A percentile compares a stretch with the other conserved stretches of the same genome.
Evolutionary conservation across 2,888 invertebrate species (phyloP).

Genomic region (Ommatoiulus sabulosus): DNA sequence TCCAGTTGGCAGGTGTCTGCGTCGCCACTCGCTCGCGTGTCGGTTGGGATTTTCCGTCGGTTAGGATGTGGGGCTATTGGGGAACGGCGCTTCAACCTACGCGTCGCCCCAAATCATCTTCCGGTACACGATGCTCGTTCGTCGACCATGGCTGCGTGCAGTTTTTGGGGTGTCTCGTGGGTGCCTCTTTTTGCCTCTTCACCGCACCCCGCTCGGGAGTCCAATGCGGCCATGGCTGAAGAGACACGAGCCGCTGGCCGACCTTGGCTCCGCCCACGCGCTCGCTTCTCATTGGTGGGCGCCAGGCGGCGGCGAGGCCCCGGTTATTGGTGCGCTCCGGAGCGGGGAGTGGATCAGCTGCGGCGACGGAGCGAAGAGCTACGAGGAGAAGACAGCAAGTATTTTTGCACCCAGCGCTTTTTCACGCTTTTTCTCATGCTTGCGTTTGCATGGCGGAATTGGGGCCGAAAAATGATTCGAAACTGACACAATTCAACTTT

Average conservation of each 20-base stretch:
- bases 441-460: background rate
- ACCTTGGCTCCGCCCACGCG: background rate
- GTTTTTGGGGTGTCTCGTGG: background rate
- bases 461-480: no score
- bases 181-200: background rate
- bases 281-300: background rate
- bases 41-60: no score
- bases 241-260: background rate
- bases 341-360: background rate
- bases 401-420: background rate
- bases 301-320: background rate
- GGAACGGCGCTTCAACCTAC: background rate
- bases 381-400: background rate
- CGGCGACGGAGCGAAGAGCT: background rate
- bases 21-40: background rate
- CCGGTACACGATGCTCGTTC: background rate
- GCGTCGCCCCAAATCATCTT: background rate
- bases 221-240: constrained; percentile 4
- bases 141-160: background rate
- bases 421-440: background rate
- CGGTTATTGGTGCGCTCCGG: background rate
- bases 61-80: background rate
- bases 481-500: no score
- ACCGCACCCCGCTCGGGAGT: background rate
- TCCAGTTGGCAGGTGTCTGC: no score